Conservation (phyloP, 2,888 invertebrate genomes). For the Hofmannophila pseudospretella region DNA sequence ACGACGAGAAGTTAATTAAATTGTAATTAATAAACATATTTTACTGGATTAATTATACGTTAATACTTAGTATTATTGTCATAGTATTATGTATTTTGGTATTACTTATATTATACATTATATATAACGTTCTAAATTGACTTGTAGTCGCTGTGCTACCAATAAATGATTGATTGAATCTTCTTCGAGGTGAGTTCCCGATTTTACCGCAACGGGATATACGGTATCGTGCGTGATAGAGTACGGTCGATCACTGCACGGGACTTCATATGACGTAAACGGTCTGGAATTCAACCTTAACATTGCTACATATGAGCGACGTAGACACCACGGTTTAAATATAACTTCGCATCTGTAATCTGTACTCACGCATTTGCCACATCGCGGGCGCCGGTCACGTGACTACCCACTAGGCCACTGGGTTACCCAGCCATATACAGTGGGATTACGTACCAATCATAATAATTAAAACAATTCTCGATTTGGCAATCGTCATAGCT, state of each 20-base stretch:
- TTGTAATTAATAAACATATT: no score
- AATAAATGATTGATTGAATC: no score
- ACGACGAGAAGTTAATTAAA: no score
- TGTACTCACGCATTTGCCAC: constrained; percentile 17
- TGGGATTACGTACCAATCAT: constrained; percentile 22
- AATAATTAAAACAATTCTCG: constrained; percentile 1
- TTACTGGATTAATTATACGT: no score
- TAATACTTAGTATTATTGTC: no score
- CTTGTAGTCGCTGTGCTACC: no score
- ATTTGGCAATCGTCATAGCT: constrained; percentile 11
- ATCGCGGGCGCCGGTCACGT: constrained; percentile 16
- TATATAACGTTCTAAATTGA: no score
- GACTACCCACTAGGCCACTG: constrained; percentile 33
- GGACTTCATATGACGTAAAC: constrained; percentile 51
- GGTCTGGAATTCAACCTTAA: constrained; percentile 72
- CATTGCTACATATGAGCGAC: constrained; percentile 64
- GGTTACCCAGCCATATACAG: constrained; percentile 37
- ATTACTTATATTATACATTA: no score
- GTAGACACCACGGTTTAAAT: constrained; percentile 60
- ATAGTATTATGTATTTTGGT: no score
- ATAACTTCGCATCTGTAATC: constrained; percentile 49
- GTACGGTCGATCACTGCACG: constrained; percentile 18
- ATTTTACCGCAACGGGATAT: not conserved
- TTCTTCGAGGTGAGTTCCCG: not conserved
- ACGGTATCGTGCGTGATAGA: not conserved